A percentile compares a stretch with the other conserved stretches of the same genome.
phyloP scores from a whole-genome alignment of 2,888 invertebrate species.

The Phanerotoma sp. region DNA sequence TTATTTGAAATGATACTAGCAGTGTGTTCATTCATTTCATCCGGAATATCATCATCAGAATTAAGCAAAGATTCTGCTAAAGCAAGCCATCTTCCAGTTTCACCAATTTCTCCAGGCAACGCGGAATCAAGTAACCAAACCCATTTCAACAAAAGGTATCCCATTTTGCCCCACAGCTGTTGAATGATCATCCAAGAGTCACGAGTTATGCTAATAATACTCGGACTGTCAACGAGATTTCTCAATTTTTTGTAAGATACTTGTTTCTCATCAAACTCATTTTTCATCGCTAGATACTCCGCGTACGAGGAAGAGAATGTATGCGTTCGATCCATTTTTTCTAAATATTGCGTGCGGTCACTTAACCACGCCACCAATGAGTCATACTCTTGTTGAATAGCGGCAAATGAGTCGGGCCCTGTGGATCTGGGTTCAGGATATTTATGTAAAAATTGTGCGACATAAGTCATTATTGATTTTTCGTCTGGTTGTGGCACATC shows the following conservation, averaged over 20 bases:
- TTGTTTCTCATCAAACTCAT: slow-evolving; percentile 74
- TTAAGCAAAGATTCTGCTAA: slow-evolving; percentile 80
- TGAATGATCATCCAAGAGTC: slow-evolving; percentile 86
- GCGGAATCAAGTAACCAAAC: slow-evolving; percentile 84
- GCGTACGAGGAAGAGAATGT: slow-evolving; percentile 74
- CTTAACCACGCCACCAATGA: slow-evolving; percentile 80
- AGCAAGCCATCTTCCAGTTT: slow-evolving; percentile 87
- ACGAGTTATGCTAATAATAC: slow-evolving; percentile 77
- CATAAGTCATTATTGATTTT: slow-evolving; percentile 97
- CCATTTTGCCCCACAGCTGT: slow-evolving; percentile 78
- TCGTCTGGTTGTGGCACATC: slow-evolving; percentile 96
- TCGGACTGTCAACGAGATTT: slow-evolving; percentile 77
- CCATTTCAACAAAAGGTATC: slow-evolving; percentile 73
- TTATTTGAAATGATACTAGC: slow-evolving; percentile 85
- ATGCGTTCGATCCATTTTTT: slow-evolving; percentile 74
- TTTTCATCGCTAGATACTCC: slow-evolving; percentile 76
- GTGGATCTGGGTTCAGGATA: slow-evolving; percentile 84
- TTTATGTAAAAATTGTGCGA: slow-evolving; percentile 96
- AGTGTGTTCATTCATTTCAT: slow-evolving; percentile 84
- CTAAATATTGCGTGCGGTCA: slow-evolving; percentile 74
- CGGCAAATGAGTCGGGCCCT: slow-evolving; percentile 72
- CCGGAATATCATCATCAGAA: slow-evolving; percentile 76
- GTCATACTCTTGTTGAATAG: slow-evolving; percentile 79
- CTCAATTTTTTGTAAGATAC: slow-evolving; percentile 75
- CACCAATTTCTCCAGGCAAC: slow-evolving; percentile 82